phyloP scores from a whole-genome alignment of 2,113 vertebrate species.

The Salvelinus sp. region DNA sequence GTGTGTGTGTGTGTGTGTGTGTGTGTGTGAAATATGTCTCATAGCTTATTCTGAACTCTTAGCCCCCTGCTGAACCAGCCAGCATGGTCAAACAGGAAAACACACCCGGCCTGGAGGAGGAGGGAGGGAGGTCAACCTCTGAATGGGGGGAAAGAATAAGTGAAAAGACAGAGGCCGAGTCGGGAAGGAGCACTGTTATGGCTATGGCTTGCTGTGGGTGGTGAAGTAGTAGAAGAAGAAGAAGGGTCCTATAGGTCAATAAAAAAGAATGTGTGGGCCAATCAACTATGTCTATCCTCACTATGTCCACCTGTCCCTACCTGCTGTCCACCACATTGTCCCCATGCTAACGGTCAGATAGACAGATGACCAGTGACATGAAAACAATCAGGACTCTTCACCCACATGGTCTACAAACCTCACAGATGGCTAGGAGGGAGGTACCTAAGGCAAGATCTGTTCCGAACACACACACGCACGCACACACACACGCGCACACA shows the following conservation, averaged over 20 bases:
- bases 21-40: slow-evolving; percentile 45
- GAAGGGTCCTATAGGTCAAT: not conserved
- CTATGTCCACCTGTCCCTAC: not conserved
- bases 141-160: slow-evolving; percentile 52
- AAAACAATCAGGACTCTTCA: no score
- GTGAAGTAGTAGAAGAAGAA: no score
- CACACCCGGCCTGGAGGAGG: slow-evolving; percentile 48
- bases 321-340: not conserved
- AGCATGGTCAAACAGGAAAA: slow-evolving; percentile 64
- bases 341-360: not conserved
- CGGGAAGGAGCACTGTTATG: not conserved
- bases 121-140: slow-evolving; percentile 14
- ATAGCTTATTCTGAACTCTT: slow-evolving; percentile 56
- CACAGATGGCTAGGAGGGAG: slow-evolving; percentile 50
- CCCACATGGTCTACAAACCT: slow-evolving; percentile 33
- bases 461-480: not conserved
- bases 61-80: slow-evolving; percentile 65
- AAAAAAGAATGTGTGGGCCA: no score
- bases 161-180: slow-evolving; percentile 39
- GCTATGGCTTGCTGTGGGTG: slow-evolving; percentile 1
- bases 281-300: not conserved
- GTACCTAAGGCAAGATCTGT: slow-evolving; percentile 31
- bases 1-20: slow-evolving; percentile 15
- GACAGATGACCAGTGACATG: slow-evolving; percentile 20
- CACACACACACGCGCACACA: not conserved